Percentiles rank a stretch among this genome's conserved stretches.
phyloP scores from a whole-genome alignment of 1,140 invertebrate genomes.

The Diorhabda sublineata region DNA sequence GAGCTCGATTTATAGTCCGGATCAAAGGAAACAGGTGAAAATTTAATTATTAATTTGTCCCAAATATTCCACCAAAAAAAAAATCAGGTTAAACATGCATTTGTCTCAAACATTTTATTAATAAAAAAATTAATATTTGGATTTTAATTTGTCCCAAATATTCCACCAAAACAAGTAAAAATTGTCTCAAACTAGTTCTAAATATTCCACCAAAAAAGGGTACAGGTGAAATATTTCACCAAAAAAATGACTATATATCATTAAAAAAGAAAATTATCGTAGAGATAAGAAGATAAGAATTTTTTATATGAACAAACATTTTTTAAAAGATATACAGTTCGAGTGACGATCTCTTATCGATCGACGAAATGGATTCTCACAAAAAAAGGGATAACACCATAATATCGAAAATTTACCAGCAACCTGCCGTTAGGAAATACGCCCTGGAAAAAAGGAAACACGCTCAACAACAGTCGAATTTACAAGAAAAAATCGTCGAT shows the following conservation, averaged over 20 bases:
- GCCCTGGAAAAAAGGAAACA: not conserved
- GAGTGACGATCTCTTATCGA: slow-evolving; percentile 22
- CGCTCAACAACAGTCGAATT: too few species aligned
- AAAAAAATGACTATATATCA: too few species aligned
- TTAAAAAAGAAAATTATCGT: not conserved
- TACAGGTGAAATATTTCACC: too few species aligned
- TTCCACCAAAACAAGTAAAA: too few species aligned
- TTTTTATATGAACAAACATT: not conserved
- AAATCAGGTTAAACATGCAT: too few species aligned
- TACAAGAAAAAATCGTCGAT: not conserved
- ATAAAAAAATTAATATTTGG: too few species aligned
- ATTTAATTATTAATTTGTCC: too few species aligned
- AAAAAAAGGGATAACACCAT: slow-evolving; percentile 34
- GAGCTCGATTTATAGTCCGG: not conserved
- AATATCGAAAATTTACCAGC: slow-evolving; percentile 36
- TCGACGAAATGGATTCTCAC: slow-evolving; percentile 19
- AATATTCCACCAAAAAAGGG: too few species aligned
- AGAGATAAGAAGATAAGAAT: slow-evolving; percentile 12
- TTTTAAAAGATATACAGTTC: slow-evolving; percentile 21
- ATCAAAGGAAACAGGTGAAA: not conserved
- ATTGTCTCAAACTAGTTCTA: too few species aligned
- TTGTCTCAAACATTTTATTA: too few species aligned
- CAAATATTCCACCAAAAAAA: too few species aligned
- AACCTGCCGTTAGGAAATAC: slow-evolving; percentile 30
- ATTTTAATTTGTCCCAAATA: too few species aligned